phyloP scores from a whole-genome alignment of 1,140 invertebrate genomes.

The Subanguina moxae region DNA sequence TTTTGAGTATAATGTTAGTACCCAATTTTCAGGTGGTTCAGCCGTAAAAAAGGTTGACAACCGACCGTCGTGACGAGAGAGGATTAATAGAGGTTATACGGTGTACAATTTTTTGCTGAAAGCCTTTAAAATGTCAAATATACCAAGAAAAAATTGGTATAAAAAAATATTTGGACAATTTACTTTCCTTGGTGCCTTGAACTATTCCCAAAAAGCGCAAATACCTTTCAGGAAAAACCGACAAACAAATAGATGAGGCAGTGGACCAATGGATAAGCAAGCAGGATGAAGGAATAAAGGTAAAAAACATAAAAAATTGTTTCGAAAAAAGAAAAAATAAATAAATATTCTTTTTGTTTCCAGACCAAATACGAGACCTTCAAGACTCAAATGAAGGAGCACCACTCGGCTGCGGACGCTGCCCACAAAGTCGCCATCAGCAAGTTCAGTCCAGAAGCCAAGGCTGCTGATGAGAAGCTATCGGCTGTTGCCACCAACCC shows the following conservation, averaged over 20 bases:
- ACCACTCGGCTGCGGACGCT: constrained; percentile 40
- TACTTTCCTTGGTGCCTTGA: no score
- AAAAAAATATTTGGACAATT: no score
- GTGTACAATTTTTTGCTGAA: no score
- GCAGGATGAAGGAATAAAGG: constrained; percentile 41
- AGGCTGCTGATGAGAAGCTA: constrained; percentile 47
- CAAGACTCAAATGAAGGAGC: constrained; percentile 40
- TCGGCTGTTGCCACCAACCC: constrained; percentile 44
- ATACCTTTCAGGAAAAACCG: constrained; percentile 32
- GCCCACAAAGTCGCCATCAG: constrained; percentile 46
- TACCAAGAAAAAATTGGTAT: no score
- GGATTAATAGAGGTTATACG: no score
- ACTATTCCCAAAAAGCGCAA: no score
- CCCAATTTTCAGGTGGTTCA: no score
- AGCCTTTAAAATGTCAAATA: no score
- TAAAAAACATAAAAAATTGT: constrained; percentile 8
- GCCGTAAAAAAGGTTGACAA: no score
- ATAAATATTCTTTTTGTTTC: not conserved
- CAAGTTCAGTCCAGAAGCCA: constrained; percentile 46
- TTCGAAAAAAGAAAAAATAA: not conserved
- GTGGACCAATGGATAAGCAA: constrained; percentile 41
- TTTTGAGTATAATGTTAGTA: no score
- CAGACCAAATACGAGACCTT: constrained; percentile 42
- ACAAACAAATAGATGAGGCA: constrained; percentile 41
- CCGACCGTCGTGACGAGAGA: no score